Evolutionary conservation across 2,113 vertebrate genomes (phyloP).

Genomic region (Petaurus breviceps): DNA sequence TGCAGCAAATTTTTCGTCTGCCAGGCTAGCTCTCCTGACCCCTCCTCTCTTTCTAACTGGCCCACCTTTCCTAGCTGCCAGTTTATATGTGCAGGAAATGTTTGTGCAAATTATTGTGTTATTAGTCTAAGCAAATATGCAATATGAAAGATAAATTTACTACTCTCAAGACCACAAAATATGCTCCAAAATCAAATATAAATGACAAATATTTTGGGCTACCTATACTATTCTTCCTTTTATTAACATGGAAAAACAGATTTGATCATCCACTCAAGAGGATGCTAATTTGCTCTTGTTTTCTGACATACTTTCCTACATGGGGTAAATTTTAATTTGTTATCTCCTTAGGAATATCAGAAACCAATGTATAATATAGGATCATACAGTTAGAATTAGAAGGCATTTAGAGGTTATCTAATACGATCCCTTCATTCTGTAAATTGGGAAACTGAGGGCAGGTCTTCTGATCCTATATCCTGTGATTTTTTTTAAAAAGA

Average conservation of each 20-base stretch:
- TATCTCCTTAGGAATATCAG: neutral
- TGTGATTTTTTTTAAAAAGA: neutral
- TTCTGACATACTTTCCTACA: neutral
- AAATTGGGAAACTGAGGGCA: neutral
- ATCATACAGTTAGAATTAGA: neutral
- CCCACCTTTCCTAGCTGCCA: neutral
- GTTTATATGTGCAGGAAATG: neutral
- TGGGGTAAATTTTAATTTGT: neutral
- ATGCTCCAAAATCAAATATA: neutral
- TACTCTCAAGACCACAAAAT: neutral
- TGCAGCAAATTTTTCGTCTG: neutral
- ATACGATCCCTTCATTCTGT: neutral
- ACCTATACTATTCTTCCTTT: neutral
- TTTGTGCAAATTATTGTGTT: neutral
- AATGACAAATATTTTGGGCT: neutral
- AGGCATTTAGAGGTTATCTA: neutral
- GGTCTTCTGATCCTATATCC: neutral
- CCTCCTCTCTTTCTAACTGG: neutral
- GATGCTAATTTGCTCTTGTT: neutral
- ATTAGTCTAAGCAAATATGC: neutral
- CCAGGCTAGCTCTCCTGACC: neutral
- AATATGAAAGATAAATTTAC: neutral
- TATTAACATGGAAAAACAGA: neutral
- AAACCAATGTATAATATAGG: neutral
- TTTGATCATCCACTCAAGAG: neutral